phyloP scores from a whole-genome alignment of 2,797 vertebrate genomes.

The Phoeniculus purpureus region DNA sequence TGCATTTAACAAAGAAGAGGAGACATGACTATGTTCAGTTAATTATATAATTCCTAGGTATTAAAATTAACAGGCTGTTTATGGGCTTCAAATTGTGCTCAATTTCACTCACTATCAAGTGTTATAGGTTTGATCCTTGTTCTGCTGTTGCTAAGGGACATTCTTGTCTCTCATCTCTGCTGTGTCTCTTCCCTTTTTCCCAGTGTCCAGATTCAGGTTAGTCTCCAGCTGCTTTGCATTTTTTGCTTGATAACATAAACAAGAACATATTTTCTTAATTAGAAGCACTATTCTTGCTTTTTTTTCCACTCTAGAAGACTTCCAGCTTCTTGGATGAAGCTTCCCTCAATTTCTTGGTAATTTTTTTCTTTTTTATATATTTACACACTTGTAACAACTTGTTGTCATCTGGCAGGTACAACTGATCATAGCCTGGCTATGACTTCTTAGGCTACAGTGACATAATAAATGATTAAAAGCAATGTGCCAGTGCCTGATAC shows the following conservation, averaged over 20 bases:
- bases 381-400: background rate
- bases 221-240: background rate
- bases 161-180: background rate
- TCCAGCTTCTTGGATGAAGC: background rate
- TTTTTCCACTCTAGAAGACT: background rate
- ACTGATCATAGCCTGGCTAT: background rate
- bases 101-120: background rate
- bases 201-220: background rate
- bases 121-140: background rate
- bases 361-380: too few species aligned
- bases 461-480: background rate
- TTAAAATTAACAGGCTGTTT: background rate
- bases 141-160: background rate
- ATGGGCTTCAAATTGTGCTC: background rate
- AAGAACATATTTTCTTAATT: background rate
- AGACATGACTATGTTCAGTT: background rate
- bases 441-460: background rate
- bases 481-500: background rate
- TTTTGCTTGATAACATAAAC: conserved; percentile 10
- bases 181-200: background rate
- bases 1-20: background rate
- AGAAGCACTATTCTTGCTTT: background rate
- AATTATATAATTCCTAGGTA: background rate
- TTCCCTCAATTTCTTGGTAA: background rate
- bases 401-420: background rate